Evolutionary conservation across 2,797 vertebrate genomes (phyloP), one percentile per base, ranked within the genome.

Genomic region (Mastacembelus armatus): DNA sequence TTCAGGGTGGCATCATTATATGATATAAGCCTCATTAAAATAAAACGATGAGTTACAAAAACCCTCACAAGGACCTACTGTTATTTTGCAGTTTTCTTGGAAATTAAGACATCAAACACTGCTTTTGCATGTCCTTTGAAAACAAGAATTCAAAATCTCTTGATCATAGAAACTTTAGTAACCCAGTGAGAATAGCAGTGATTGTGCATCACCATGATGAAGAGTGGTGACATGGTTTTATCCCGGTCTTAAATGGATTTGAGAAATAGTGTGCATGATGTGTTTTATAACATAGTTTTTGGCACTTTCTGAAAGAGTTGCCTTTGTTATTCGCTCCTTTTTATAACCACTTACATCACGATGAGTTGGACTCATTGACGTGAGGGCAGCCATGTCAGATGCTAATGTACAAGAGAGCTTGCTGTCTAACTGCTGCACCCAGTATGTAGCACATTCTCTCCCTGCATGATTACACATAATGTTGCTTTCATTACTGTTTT

Each of bases 11-110:
- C 66, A 74, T 89, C 83, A 82, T 89, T 90, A 89, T 67, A 87
- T 88, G 74, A 86, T 89, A 87, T 80, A 86, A 88, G 80, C 65
- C 79, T 87, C 87, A 89, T 93, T 91, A 91, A 91, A 92, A 85
- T 84, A 81, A 90, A 92, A 90, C 67, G 69, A 84, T 83, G 83
- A 92, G 92, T 92, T 77, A 68, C 59, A 80, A 84, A 90, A 81
- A 89, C 71, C 81, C 84, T 77, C 81, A 60, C 78, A 74, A 83
- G 80, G 58, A 77, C 80, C 45, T 39, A 1, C 43, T 60, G 48
- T 71, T 87, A 40, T 86, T 83, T 83, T 70, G 55, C 52, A 67
- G 61, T 80, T 59, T 48, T 74, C 24, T 27, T 32, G 61, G 58
- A 72, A 87, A 88, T 78, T 19, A 77, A 80, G 61, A 73, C 38